A percentile compares a stretch with the other conserved stretches of the same genome.
These are phyloP conservation scores for Indri indri DNA, from an alignment of 2,113 vertebrate species.

Conservation along the genomic window DNA sequence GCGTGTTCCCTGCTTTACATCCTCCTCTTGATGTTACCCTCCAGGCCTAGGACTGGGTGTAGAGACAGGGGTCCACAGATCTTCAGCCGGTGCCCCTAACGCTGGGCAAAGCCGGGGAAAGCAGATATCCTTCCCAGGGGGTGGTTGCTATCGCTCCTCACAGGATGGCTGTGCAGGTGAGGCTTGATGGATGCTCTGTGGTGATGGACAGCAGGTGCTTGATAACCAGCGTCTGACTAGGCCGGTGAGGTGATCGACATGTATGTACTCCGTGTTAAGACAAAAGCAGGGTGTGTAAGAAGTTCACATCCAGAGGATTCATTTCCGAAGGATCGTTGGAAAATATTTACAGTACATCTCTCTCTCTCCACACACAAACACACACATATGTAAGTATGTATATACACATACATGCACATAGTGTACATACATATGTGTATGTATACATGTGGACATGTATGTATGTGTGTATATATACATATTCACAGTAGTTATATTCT, in stretches of 20 bases:
- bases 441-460: not conserved
- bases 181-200: rapidly evolving
- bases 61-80: rapidly evolving
- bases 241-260: not conserved
- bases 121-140: not conserved
- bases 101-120: too few species aligned
- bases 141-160: not conserved
- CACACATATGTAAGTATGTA: not conserved
- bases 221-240: not conserved
- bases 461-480: not conserved
- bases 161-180: not conserved
- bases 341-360: not conserved
- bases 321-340: not conserved
- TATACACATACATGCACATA: not conserved
- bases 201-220: not conserved
- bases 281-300: not conserved
- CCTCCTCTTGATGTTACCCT: not conserved
- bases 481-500: not conserved
- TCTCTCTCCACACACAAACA: not conserved
- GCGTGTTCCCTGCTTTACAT: not conserved
- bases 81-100: not conserved
- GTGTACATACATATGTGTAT: not conserved
- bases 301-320: not conserved
- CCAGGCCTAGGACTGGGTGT: not conserved
- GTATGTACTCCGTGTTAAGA: not conserved